These are phyloP conservation scores for Centruroides sculpturatus DNA, from an alignment of 1,140 invertebrate genomes.

Conservation along the genomic window DNA sequence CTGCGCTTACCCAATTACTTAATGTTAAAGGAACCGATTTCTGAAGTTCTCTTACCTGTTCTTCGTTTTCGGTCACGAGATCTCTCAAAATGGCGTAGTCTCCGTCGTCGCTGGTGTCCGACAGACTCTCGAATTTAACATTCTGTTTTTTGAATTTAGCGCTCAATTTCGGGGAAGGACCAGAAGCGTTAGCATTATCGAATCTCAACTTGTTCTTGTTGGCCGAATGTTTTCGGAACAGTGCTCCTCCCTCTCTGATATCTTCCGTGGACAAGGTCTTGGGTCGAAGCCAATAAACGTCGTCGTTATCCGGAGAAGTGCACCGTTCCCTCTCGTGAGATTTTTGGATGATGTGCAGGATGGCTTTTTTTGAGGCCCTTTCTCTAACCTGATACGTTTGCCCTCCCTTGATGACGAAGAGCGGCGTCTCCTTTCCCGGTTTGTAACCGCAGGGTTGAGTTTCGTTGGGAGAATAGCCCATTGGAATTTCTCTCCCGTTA, in stretches of 20 bases:
- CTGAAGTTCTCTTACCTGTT: too few relatives aligned
- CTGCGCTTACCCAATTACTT: too few relatives aligned
- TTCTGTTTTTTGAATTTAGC: background rate
- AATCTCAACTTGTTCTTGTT: background rate
- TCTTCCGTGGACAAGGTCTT: slow-evolving; percentile 38
- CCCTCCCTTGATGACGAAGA: slow-evolving; percentile 51
- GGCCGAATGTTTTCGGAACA: too few relatives aligned
- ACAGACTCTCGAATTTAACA: background rate
- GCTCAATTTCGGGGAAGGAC: background rate
- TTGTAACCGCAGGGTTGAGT: too few relatives aligned
- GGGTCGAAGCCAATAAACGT: slow-evolving; percentile 60
- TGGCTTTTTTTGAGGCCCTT: slow-evolving; percentile 46
- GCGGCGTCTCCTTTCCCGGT: slow-evolving; percentile 31
- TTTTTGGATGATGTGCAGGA: slow-evolving; percentile 50
- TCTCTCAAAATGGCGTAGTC: background rate
- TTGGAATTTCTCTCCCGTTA: background rate
- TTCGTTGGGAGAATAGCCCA: background rate
- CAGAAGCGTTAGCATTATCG: background rate
- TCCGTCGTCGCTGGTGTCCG: background rate
- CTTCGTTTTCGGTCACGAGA: too few relatives aligned
- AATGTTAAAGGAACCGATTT: too few relatives aligned
- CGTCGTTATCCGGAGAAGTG: slow-evolving; percentile 33
- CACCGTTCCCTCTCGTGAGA: slow-evolving; percentile 32
- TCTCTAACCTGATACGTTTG: slow-evolving; percentile 51
- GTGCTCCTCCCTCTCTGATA: background rate